phyloP scores from a whole-genome alignment of 2,113 vertebrate species.

The Megatriorchis doriae region DNA sequence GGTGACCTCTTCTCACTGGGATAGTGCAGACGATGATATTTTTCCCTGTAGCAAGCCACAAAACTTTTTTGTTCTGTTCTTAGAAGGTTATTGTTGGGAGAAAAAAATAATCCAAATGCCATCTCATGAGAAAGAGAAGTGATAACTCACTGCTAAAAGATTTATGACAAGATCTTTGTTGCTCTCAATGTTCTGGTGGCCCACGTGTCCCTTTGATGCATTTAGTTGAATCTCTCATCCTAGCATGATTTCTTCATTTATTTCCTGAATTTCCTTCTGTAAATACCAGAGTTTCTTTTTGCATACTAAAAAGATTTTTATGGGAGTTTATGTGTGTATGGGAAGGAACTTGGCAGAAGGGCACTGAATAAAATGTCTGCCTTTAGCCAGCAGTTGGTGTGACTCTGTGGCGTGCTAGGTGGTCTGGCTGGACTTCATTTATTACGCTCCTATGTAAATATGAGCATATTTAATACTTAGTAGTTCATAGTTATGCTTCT shows the following conservation, averaged over 20 bases:
- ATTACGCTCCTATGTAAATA: not conserved
- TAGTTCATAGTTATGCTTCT: not conserved
- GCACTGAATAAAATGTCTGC: not conserved
- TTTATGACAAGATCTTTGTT: not conserved
- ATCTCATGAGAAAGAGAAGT: not conserved
- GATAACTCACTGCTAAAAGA: not conserved
- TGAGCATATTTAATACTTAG: not conserved
- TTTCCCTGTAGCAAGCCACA: not conserved
- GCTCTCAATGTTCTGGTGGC: not conserved
- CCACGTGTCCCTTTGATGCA: accelerated
- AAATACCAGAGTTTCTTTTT: not conserved
- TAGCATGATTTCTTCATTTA: not conserved
- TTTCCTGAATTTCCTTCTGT: not conserved
- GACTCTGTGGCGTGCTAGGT: not conserved
- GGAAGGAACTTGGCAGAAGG: not conserved
- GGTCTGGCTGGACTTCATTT: not conserved
- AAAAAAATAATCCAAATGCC: not conserved
- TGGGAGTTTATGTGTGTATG: not conserved
- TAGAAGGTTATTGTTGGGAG: not conserved
- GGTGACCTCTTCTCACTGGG: not conserved
- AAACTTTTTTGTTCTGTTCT: not conserved
- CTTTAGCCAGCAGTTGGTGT: not conserved
- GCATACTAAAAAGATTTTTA: not conserved
- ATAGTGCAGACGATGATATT: not conserved
- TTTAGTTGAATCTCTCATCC: not conserved